phyloP scores from a whole-genome alignment of 37 sponge, comb jelly and placozoan species.

The Beroe ovata region DNA sequence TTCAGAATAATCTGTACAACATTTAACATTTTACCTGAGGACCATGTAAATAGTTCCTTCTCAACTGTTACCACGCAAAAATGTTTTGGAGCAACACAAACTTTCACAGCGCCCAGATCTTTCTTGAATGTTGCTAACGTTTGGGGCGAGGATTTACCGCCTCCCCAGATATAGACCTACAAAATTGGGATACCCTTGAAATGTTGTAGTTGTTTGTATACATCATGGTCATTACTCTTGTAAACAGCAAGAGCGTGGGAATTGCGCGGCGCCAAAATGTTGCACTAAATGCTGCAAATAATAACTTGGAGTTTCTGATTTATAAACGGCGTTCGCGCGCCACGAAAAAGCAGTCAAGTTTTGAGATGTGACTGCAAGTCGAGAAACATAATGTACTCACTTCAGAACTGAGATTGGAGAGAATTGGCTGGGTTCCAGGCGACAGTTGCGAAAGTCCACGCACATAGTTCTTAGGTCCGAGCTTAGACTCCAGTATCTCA shows the following conservation, averaged over 20 bases:
- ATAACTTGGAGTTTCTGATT: background rate
- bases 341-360: background rate
- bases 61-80: slow-evolving; percentile 64
- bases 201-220: no score
- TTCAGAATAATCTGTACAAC: no score
- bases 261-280: slow-evolving; percentile 66
- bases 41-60: slow-evolving; percentile 50
- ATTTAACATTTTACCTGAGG: slow-evolving; percentile 38
- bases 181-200: no score
- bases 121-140: slow-evolving; percentile 39
- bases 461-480: slow-evolving; percentile 48
- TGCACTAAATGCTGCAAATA: slow-evolving; percentile 34
- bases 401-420: slow-evolving; percentile 51
- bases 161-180: slow-evolving; percentile 64
- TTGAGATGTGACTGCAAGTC: background rate
- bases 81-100: slow-evolving; percentile 64
- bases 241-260: no score
- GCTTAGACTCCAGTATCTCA: background rate
- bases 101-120: slow-evolving; percentile 36
- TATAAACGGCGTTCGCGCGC: slow-evolving; percentile 3
- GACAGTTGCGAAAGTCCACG: slow-evolving; percentile 57
- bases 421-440: slow-evolving; percentile 48
- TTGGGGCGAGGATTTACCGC: slow-evolving; percentile 45
- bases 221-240: no score
- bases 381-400: background rate